Percentiles rank a stretch among this genome's conserved stretches.
These are phyloP conservation scores for Kryptopterus vitreolus DNA, from an alignment of 2,797 vertebrate species.

Conservation along the genomic window DNA sequence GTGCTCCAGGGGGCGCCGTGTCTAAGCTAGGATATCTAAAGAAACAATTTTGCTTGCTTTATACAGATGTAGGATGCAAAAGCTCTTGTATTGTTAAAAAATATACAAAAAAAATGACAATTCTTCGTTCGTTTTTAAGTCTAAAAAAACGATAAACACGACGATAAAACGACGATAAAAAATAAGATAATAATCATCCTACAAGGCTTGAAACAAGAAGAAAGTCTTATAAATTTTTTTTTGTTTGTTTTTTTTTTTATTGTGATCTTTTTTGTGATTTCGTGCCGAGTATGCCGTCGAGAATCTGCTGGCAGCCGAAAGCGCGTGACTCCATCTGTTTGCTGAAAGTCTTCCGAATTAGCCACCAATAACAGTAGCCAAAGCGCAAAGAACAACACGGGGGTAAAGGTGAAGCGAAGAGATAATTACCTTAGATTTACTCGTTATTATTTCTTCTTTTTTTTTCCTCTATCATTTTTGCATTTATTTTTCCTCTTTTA, in stretches of 20 bases:
- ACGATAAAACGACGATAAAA: too few species aligned
- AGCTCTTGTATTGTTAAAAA: too few species aligned
- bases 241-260: not conserved
- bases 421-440: not conserved
- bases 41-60: too few species aligned
- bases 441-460: not conserved
- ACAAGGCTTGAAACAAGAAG: too few species aligned
- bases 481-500: not conserved
- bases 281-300: not conserved
- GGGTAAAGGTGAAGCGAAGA: not conserved
- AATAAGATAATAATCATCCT: too few species aligned
- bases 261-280: not conserved
- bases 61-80: too few species aligned
- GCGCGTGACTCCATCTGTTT: slow-evolving; percentile 20
- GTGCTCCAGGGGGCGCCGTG: too few species aligned
- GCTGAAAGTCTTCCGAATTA: not conserved
- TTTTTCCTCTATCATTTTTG: not conserved
- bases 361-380: not conserved
- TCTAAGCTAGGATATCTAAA: too few species aligned
- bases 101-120: too few species aligned
- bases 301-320: slow-evolving; percentile 9
- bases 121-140: too few species aligned
- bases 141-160: too few species aligned
- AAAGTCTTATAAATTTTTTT: not conserved
- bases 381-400: not conserved